Evolutionary conservation across 2,113 vertebrate genomes (phyloP).

Genomic region (Setophaga kirtlandii): DNA sequence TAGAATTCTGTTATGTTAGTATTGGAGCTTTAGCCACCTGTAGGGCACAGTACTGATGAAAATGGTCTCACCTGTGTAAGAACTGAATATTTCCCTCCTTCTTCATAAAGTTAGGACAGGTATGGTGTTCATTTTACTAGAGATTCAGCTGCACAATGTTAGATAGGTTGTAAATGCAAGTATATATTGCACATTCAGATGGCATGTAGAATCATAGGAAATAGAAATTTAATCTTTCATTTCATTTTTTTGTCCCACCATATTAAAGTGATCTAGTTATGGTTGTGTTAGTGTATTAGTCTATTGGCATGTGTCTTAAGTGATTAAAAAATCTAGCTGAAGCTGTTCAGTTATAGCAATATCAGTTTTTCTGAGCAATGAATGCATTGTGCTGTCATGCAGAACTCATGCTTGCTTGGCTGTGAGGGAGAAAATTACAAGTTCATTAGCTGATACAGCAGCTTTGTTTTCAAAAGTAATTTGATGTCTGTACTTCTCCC

Average conservation of each 20-base stretch:
- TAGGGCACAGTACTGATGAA: background rate
- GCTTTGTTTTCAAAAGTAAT: constrained; percentile 63
- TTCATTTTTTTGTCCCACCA: background rate
- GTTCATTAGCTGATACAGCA: constrained; percentile 66
- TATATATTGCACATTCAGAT: background rate
- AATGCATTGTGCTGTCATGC: constrained; percentile 44
- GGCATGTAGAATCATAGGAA: background rate
- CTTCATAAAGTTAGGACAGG: background rate
- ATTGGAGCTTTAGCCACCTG: background rate
- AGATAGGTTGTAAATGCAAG: background rate
- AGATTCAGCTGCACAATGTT: background rate
- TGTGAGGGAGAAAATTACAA: constrained; percentile 42
- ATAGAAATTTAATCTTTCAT: background rate
- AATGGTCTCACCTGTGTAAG: background rate
- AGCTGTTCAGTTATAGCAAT: background rate
- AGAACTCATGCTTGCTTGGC: constrained; percentile 50
- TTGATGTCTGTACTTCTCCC: constrained; percentile 16
- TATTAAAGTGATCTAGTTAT: background rate
- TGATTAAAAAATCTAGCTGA: background rate
- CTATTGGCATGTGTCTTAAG: background rate
- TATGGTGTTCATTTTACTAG: background rate
- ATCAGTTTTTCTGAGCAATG: constrained; percentile 6
- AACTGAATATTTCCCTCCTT: background rate
- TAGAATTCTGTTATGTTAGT: background rate
- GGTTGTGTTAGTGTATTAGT: background rate